Evolutionary conservation across 92 coral and sea anemone genomes (phyloP), one percentile per base, ranked within the genome.

Genomic region (Umimayanthus chanpuru): DNA sequence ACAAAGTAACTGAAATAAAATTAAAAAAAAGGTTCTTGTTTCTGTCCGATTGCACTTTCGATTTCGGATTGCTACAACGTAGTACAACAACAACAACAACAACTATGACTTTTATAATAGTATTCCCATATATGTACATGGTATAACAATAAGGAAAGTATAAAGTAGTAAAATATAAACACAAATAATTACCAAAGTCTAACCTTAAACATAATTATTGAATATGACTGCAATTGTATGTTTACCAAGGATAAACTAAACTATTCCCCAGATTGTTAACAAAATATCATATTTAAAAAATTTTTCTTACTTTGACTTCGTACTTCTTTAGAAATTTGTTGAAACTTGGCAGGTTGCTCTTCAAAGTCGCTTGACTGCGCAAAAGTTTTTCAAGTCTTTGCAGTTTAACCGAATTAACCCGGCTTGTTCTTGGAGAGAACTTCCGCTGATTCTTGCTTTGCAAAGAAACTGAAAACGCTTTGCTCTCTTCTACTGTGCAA

Each of bases 261-360:
- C 4, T 56, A 56, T 56, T 56, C 15, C 65, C 3, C 1, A 9
- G 21, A 15, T 56, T 56, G 5, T 56, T 14, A 56, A 20, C 65
- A 56, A 6, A 56, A 56, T 14, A 15, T 56, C 23, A 2, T 16
- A 56, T 14, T 56, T 32, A 32, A 2, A 16, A 15, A 55, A 29
- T 16, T 7, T 65, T 65, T 65, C 76, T 81, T 41, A 81, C 86
- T 53, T 65, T 81, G 86, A 6, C 23, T 81, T 81, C 61, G 86
- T 81, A 81, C 70, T 81, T 81, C 75, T 81, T 81, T 20, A 81
- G 5, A 43, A 81, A 81, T 66, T 64, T 81, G 75, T 66, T 81
- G 5, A 81, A 81, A 32, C 86, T 81, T 7, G 6, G 74, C 56
- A 81, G 76, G 0, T 66, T 81, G 29, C 76, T 65, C 43, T 65